Conservation (phyloP, 2,113 vertebrate species). For the Sakesphorus luctuosus region DNA sequence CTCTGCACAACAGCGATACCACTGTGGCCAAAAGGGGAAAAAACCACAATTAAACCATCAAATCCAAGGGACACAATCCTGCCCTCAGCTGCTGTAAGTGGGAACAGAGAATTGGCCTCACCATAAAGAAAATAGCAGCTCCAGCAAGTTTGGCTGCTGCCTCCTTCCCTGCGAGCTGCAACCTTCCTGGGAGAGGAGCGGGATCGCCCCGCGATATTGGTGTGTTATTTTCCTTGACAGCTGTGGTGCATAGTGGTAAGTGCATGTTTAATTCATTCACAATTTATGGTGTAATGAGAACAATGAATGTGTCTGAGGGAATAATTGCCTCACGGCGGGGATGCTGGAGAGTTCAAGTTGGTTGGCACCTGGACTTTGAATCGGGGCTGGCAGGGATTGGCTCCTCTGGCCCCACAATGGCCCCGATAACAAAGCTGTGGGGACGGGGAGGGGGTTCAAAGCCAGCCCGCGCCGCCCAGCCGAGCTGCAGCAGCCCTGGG, state of each 20-base stretch:
- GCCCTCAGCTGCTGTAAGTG: neutral
- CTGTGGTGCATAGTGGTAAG: conserved; percentile 46
- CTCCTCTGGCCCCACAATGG: conserved; percentile 16
- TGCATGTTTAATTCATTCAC: conserved; percentile 55
- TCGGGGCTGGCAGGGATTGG: conserved; percentile 6
- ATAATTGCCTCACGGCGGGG: conserved; percentile 41
- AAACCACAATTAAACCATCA: neutral
- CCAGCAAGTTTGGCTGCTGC: neutral
- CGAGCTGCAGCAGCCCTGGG: neutral
- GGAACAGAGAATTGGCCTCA: neutral
- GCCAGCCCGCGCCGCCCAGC: neutral
- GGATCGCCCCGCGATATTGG: conserved; percentile 1
- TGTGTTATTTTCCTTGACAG: conserved; percentile 59
- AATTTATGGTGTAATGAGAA: conserved; percentile 55
- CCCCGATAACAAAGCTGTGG: neutral
- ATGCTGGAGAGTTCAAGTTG: conserved; percentile 55
- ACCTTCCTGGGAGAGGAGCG: conserved; percentile 3
- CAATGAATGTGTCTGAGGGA: conserved; percentile 44
- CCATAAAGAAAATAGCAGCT: neutral
- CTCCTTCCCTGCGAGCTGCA: neutral
- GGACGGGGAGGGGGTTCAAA: conserved; percentile 38
- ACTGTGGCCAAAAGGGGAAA: neutral
- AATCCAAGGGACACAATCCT: neutral
- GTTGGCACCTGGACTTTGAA: conserved; percentile 61
- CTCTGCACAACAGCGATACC: fast-evolving